Percentiles rank a stretch among this genome's conserved stretches.
phyloP scores from a whole-genome alignment of 2,797 vertebrate species.

The Pangasius krempfi region DNA sequence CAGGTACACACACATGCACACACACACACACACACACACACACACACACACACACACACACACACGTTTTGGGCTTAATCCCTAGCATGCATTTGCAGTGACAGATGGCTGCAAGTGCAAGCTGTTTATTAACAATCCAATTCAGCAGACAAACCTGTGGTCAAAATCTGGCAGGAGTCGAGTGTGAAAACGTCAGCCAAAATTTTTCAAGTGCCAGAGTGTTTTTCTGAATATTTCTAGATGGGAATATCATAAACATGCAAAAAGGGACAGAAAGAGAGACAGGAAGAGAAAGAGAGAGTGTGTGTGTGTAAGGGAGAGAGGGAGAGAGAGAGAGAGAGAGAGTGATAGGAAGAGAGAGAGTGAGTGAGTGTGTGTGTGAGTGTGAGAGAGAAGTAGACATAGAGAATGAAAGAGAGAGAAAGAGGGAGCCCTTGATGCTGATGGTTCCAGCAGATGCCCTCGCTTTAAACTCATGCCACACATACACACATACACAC shows the following conservation, averaged over 20 bases:
- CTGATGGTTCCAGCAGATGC: conserved; percentile 74
- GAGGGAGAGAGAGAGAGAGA: conserved; percentile 55
- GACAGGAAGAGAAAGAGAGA: neutral
- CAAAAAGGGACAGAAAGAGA: neutral
- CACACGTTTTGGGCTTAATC: neutral
- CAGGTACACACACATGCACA: conserved; percentile 76
- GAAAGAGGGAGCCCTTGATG: conserved; percentile 68
- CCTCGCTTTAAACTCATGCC: conserved; percentile 39
- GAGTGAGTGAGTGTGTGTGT: neutral
- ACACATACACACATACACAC: neutral
- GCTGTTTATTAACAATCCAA: neutral
- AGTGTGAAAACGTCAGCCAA: neutral
- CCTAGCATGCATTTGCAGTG: neutral
- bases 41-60: neutral
- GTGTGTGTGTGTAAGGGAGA: conserved; percentile 49
- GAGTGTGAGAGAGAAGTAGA: conserved; percentile 59
- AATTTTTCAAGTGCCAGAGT: neutral
- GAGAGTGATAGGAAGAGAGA: neutral
- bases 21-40: conserved; percentile 29
- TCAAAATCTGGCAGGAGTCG: neutral
- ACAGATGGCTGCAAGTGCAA: neutral
- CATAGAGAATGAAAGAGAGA: neutral
- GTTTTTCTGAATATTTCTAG: neutral
- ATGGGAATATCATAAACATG: neutral
- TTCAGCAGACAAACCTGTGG: neutral